Base-by-base conservation (phyloP, 2,113 vertebrate genomes). In the Balaeniceps rex region DNA sequence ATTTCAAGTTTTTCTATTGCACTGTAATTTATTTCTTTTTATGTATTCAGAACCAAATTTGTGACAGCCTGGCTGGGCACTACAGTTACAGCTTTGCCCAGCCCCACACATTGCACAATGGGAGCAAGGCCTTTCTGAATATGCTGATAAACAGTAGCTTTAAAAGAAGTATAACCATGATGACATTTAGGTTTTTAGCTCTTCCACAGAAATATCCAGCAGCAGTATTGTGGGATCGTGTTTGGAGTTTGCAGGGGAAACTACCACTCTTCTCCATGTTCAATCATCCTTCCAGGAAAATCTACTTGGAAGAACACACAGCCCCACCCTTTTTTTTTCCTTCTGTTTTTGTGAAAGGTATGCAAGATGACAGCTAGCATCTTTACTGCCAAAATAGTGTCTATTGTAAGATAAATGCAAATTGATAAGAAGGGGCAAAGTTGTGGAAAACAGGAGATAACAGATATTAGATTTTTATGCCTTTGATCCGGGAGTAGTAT, bases 321-420 rank as follows among this genome's bases (percentile, higher is more conserved):
- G 19, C 4, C 4, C 14, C 9, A 3, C 6, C 12, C 1, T 6
- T n/a, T 46, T 60, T 58, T 42, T 86, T n/a, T n/a, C 2, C 42
- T 44, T 44, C 42, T 44, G 42, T 31, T 79, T 47, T 52, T 38
- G 19, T 51, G 61, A 66, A 85, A 36, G 11, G 3, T 52, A 13
- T 8, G 6, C 18, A 49, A 54, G 40, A 25, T 83, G 49, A 42
- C 47, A 83, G 22, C 24, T 49, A 29, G 8, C 17, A 47, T 66
- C n/a, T 69, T 78, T 77, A 60, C 11, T 65, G 29, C 6, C 33
- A 60, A 44, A 44, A 13, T 14, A 14, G 42, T 25, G 9, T 58
- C 52, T 58, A 1, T 66, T 57, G 19, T 60, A 63, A 74, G 42
- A n/a, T 57, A 49, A 74, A 28, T 33, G 26, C 24, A 58, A 77